Evolutionary conservation across 2,888 invertebrate genomes (phyloP), one percentile per base, ranked within the genome.

Genomic region (Tipula confusa): DNA sequence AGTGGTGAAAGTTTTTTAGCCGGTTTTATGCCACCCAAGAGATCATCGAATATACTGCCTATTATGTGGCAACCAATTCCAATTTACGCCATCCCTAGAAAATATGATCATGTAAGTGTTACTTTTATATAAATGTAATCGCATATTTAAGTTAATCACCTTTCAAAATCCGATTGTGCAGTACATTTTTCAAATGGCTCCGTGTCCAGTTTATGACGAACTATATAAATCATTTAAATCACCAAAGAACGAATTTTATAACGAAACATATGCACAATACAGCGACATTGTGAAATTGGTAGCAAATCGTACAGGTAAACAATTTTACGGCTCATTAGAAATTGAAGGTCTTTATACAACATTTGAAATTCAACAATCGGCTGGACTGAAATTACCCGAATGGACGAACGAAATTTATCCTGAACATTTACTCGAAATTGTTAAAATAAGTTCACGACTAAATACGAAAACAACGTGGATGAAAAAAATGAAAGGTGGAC

Each of bases 51-150:
- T 85, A 84, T 87, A 7, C 85, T 89, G 36, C 89, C 89, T 13
- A 88, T 93, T 83, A 87, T 89, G 0, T 98, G 98, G 98, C 95
- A 95, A 87, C 98, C 98, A 0, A 93, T 97, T 84, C 96, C 98
- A 7, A 93, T 98, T 0, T 95, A 95, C 88, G 93, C 95, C 0
- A 89, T 93, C 29, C 95, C 97, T 0, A 91, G 91, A 83, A 87
- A 91, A 81, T 87, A 92, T 84, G 97, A 97, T 88, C 93, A 93
- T 90, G 96, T 96, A 91, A 89, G 90, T 87, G n/a, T n/a, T n/a
- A n/a, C n/a, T n/a, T n/a, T n/a, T n/a, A 1, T 0, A 1, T 1
- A 33, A 33, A 9, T 33, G 11, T 33, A 33, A 1, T 11, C 33
- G 33, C 33, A 33, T 64, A 18, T 9, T 18, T 9, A 24, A 64